Base-by-base conservation (phyloP, 2,888 invertebrate genomes). In the Drosophila limbata region DNA sequence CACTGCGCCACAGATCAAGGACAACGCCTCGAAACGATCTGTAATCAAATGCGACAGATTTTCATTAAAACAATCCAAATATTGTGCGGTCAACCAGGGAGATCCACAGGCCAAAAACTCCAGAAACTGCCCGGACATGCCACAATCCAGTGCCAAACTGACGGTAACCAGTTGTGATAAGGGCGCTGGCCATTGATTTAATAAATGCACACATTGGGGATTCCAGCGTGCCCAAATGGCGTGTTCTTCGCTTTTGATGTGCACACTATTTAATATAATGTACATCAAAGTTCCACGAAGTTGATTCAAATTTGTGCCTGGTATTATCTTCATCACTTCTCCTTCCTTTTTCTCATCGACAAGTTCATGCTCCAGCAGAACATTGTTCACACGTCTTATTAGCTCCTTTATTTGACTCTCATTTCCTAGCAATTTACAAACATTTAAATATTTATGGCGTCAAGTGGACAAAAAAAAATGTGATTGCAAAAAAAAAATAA, bases 51-150 rank as follows among this genome's bases (percentile, higher is more conserved):
- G 65, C 0, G 31, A 1, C 2, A 83, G 9, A 1, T 47, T 53
- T 2, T 72, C 65, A 21, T 40, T 86, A 2, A 74, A 44, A 1
- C 42, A 9, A 8, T 68, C 87, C 6, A 61, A 75, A 13, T 81
- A 88, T 33, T 81, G 79, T 0, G 15, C 0, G 2, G 75, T 56
- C 4, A 84, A 48, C 79, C 84, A 84, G 9, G 25, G 17, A 0
- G 78, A 81, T 1, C 63, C 84, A 19, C 79, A 84, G 15, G 68
- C 57, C 0, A 83, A 21, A n/a, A 84, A 75, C 51, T 83, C 83
- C n/a, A 56, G 10, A 13, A 83, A 48, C 2, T 53, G 47, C 8
- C 69, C 6, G 3, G 62, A 15, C 33, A 88, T 15, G 5, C 84
- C 81, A 1, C 84, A 84, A 1, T 28, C 15, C n/a, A 81, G 11